Evolutionary conservation across 2,888 invertebrate genomes (phyloP).

Genomic region (Epistrophe eligans): DNA sequence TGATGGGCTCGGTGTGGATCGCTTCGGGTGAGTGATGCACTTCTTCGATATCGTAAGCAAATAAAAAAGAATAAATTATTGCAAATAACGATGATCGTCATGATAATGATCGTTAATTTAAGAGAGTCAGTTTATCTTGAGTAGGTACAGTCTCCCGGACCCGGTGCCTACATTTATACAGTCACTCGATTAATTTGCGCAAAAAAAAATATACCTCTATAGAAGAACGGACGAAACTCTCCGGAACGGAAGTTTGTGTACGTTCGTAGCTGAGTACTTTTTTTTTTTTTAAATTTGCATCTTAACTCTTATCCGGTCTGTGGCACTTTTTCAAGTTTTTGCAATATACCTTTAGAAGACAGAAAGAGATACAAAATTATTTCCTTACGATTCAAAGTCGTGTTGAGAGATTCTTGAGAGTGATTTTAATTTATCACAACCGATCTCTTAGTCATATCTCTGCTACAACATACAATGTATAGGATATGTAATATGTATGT

Average conservation of each 20-base stretch:
- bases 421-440: conserved; percentile 28
- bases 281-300: conserved; percentile 2
- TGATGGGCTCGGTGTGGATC: conserved; percentile 6
- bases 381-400: conserved; percentile 1
- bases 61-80: conserved; percentile 52
- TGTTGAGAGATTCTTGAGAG: conserved; percentile 21
- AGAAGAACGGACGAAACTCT: conserved; percentile 4
- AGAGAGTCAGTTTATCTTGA: conserved; percentile 40
- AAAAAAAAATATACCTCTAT: neutral
- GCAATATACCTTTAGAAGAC: no score
- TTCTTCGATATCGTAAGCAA: conserved; percentile 62
- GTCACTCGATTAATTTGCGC: conserved; percentile 50
- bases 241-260: conserved; percentile 18
- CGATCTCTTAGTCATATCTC: conserved; percentile 55
- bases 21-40: conserved; percentile 72
- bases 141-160: conserved; percentile 64
- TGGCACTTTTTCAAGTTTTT: conserved; percentile 31
- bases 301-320: conserved; percentile 46
- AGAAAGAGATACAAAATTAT: conserved; percentile 5
- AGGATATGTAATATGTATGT: no score
- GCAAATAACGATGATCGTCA: conserved; percentile 49
- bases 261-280: conserved; percentile 1
- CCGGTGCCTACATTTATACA: conserved; percentile 41
- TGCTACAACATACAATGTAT: no score
- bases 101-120: conserved; percentile 30